Conservation (phyloP, 2,113 vertebrate genomes). For the Tenrec ecaudatus region DNA sequence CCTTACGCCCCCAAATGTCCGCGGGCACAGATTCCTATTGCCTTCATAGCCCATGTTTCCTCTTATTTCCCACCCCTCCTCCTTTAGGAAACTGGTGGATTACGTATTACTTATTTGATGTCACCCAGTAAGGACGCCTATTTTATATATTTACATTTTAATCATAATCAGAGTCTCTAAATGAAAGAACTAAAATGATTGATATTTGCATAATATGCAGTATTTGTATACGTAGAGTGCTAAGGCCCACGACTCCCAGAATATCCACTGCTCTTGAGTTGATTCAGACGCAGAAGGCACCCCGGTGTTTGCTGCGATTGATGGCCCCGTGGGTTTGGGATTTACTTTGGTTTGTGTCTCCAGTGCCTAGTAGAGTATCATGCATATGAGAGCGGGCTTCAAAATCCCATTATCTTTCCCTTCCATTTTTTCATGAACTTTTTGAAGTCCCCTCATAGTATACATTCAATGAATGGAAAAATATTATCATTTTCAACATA, state of each 20-base stretch:
- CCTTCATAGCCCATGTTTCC: background rate
- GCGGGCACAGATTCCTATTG: background rate
- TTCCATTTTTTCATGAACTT: too few relatives aligned
- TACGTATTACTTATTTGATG: background rate
- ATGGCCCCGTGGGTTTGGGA: background rate
- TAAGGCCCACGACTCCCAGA: background rate
- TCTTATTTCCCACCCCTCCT: background rate
- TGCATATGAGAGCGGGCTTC: too few relatives aligned
- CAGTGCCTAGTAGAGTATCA: background rate
- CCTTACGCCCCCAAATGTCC: background rate
- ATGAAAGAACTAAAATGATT: background rate
- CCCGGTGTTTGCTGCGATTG: background rate
- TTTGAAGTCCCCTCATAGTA: background rate
- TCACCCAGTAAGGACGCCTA: background rate
- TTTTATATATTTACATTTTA: background rate
- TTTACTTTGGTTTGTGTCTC: slow-evolving; percentile 10
- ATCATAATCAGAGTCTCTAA: background rate
- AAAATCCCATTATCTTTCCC: too few relatives aligned
- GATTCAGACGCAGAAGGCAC: too few relatives aligned
- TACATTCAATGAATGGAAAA: background rate
- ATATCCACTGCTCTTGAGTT: too few relatives aligned
- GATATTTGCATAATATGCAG: background rate
- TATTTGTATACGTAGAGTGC: background rate
- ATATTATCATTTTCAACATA: background rate
- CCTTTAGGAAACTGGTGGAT: background rate